These are phyloP conservation scores for Poeciliopsis prolifica DNA, from an alignment of 2,113 vertebrate species.

Conservation along the genomic window DNA sequence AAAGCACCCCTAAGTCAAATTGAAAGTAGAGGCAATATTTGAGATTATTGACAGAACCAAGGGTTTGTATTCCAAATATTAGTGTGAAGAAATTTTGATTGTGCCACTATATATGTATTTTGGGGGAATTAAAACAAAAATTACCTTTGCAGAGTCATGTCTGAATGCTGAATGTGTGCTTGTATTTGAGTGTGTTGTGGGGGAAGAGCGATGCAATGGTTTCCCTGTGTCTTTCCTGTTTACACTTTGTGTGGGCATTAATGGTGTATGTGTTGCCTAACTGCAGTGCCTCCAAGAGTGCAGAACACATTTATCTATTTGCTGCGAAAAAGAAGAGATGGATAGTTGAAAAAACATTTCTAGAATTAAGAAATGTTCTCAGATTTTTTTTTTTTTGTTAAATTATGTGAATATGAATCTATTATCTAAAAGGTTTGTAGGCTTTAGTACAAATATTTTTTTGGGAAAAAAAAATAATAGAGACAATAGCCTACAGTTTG, in stretches of 20 bases:
- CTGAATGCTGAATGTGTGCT: not conserved
- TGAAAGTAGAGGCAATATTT: not conserved
- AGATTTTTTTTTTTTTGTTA: not conserved
- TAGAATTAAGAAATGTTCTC: not conserved
- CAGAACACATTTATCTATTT: slow-evolving; percentile 38
- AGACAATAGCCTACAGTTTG: not conserved
- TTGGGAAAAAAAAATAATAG: accelerated
- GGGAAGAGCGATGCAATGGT: slow-evolving; percentile 54
- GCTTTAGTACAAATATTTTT: too few species aligned
- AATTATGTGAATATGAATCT: not conserved
- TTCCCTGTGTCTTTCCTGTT: slow-evolving; percentile 63
- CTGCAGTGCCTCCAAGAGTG: slow-evolving; percentile 31
- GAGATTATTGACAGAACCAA: not conserved
- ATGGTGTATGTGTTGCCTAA: slow-evolving; percentile 57
- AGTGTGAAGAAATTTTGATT: not conserved
- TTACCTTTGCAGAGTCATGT: slow-evolving; percentile 13
- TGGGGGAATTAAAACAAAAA: not conserved
- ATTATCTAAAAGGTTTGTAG: not conserved
- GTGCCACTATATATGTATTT: not conserved
- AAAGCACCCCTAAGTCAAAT: not conserved
- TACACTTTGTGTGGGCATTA: slow-evolving; percentile 64
- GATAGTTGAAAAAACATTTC: not conserved
- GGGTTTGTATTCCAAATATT: slow-evolving; percentile 11
- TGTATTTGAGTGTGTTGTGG: slow-evolving; percentile 27
- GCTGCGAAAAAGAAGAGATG: slow-evolving; percentile 3